A percentile compares a stretch with the other conserved stretches of the same genome.
Evolutionary conservation across 2,113 vertebrate species (phyloP).

Genomic region (Anhinga rufa): DNA sequence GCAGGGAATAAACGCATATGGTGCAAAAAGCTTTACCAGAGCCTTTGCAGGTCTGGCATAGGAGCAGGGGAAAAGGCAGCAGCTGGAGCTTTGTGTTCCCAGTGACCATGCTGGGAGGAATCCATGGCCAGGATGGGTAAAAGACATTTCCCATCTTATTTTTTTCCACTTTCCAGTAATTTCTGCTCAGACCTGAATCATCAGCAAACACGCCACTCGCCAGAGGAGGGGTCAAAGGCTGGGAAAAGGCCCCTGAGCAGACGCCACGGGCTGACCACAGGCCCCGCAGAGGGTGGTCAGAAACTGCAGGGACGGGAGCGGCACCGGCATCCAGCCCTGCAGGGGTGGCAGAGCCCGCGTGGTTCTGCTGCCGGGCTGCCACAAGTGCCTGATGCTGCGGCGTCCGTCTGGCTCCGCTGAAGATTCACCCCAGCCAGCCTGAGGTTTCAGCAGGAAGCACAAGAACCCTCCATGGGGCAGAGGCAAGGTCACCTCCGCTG

Average conservation of each 20-base stretch:
- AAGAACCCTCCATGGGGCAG: not conserved
- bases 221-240: not conserved
- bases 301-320: not conserved
- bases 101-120: not conserved
- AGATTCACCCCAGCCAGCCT: not conserved
- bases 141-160: not conserved
- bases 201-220: not conserved
- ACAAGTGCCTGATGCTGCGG: accelerated
- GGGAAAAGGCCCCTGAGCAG: not conserved
- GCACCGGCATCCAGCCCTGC: not conserved
- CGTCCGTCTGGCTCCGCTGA: accelerated
- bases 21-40: not conserved
- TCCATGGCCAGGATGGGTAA: not conserved
- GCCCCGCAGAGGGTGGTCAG: not conserved
- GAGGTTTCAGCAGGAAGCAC: not conserved
- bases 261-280: not conserved
- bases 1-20: not conserved
- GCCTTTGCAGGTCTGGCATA: not conserved
- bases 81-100: not conserved
- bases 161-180: not conserved
- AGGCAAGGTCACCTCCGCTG: not conserved
- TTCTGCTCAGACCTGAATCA: not conserved
- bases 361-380: not conserved
- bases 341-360: accelerated
- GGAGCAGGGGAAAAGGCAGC: not conserved